These are phyloP conservation scores for Chelon auratus DNA, from an alignment of 2,797 vertebrate genomes.

Conservation along the genomic window DNA sequence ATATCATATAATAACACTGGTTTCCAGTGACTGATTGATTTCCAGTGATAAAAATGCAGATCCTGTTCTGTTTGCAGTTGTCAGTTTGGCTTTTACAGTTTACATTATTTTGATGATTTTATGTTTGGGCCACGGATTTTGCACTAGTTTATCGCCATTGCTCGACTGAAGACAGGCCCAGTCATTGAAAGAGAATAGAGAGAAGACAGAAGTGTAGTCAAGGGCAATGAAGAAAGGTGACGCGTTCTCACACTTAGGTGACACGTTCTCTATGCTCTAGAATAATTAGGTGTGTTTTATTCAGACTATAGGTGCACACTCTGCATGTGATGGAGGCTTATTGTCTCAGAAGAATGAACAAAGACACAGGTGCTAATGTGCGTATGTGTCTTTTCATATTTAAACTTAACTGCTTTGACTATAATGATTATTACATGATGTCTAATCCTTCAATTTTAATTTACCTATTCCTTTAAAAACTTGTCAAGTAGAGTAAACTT, in stretches of 20 bases:
- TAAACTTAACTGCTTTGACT: background rate
- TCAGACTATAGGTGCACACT: background rate
- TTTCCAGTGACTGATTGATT: background rate
- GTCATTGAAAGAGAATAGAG: background rate
- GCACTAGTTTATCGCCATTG: background rate
- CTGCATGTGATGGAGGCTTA: background rate
- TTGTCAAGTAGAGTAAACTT: slow-evolving; percentile 11
- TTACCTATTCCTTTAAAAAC: slow-evolving; percentile 1
- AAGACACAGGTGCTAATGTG: too few species aligned
- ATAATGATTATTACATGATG: background rate
- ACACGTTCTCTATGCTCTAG: too few species aligned
- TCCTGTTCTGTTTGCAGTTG: too few species aligned
- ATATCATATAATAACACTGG: slow-evolving; percentile 5
- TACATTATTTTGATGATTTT: background rate
- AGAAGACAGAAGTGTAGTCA: too few species aligned
- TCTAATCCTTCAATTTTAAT: slow-evolving; percentile 17
- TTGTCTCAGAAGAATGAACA: background rate
- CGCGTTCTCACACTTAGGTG: too few species aligned
- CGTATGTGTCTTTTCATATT: background rate
- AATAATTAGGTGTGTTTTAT: background rate
- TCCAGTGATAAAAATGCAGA: background rate
- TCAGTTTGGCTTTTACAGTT: background rate
- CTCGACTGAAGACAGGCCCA: background rate
- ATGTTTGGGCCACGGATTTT: background rate
- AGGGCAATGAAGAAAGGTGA: too few species aligned